Evolutionary conservation across 2,113 vertebrate genomes (phyloP).

Genomic region (Takifugu bimaculatus): DNA sequence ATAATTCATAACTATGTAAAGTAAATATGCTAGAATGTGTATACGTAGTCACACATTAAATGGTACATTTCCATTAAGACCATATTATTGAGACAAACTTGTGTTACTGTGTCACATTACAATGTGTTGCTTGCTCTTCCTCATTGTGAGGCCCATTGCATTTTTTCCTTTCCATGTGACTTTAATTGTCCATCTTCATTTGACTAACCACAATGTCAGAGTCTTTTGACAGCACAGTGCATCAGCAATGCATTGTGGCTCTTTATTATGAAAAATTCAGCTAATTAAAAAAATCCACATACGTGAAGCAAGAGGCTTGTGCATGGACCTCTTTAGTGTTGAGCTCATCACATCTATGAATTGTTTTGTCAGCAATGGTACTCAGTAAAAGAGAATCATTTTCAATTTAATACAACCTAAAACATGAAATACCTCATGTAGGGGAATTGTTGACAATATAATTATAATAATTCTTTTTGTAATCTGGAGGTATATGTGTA

Average conservation of each 20-base stretch:
- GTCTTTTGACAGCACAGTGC: constrained; percentile 16
- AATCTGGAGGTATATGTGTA: constrained; percentile 19
- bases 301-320: constrained; percentile 50
- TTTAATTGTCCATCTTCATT: constrained; percentile 29
- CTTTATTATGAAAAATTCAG: not conserved
- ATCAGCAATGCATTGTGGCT: constrained; percentile 23
- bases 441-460: not conserved
- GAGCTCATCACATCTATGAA: constrained; percentile 37
- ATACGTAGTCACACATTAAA: constrained; percentile 40
- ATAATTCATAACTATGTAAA: constrained; percentile 42
- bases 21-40: constrained; percentile 21
- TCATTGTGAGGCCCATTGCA: constrained; percentile 36
- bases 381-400: too few relatives aligned
- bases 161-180: constrained; percentile 42
- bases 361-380: constrained; percentile 25
- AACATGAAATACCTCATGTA: not conserved
- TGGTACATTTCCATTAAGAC: constrained; percentile 29
- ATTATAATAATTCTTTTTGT: not conserved
- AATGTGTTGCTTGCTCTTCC: constrained; percentile 41
- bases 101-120: constrained; percentile 39
- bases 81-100: constrained; percentile 27
- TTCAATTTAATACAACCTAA: not conserved
- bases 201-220: constrained; percentile 38
- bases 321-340: constrained; percentile 45
- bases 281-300: constrained; percentile 28